Percentiles rank a stretch among this genome's conserved stretches.
phyloP scores from a whole-genome alignment of 2,888 invertebrate genomes.

The Eupithecia tripunctaria region DNA sequence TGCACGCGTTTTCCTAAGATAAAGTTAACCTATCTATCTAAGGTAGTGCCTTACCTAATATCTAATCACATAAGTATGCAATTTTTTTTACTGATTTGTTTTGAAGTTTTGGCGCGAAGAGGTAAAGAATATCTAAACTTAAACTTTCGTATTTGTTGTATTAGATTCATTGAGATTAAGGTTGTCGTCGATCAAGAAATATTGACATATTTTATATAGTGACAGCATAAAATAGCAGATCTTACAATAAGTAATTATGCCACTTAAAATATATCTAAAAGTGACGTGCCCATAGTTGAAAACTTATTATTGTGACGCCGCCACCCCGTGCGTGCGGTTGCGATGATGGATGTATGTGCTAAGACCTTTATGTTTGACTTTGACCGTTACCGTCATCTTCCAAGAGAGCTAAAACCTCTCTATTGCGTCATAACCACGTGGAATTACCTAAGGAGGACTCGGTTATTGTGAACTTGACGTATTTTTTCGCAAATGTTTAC shows the following conservation, averaged over 20 bases:
- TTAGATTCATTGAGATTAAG: not conserved
- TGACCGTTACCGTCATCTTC: not conserved
- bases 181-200: not conserved
- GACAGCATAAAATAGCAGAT: not conserved
- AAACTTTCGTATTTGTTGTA: not conserved
- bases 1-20: not conserved
- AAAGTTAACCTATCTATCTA: not conserved
- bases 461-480: not conserved
- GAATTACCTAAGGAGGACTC: not conserved
- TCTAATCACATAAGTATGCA: not conserved
- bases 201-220: too few species aligned
- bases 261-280: too few species aligned
- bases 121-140: not conserved
- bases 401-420: not conserved
- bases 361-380: not conserved
- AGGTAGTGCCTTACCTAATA: too few species aligned
- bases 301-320: too few species aligned
- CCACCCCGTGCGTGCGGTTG: not conserved
- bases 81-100: not conserved
- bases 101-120: not conserved
- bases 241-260: too few species aligned
- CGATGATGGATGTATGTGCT: not conserved
- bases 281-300: too few species aligned
- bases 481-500: not conserved
- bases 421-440: slow-evolving; percentile 4